A percentile compares a stretch with the other conserved stretches of the same genome.
Conservation (phyloP, 2,113 vertebrate species). For the Patagioenas fasciata region DNA sequence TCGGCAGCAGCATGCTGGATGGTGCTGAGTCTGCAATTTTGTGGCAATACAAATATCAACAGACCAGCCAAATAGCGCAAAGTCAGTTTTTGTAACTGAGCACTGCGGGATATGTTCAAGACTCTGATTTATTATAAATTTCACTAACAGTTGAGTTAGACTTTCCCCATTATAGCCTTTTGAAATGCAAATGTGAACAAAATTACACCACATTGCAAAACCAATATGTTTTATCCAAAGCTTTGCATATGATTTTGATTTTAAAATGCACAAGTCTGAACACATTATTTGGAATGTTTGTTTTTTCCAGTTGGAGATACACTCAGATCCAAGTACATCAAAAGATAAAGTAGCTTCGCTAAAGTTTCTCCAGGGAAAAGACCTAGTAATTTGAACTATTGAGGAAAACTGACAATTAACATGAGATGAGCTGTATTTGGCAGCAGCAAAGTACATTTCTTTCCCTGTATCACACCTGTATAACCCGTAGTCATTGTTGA, state of each 20-base stretch:
- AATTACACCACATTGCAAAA: constrained; percentile 20
- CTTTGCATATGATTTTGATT: constrained; percentile 50
- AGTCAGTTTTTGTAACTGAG: not conserved
- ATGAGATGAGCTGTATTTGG: constrained; percentile 4
- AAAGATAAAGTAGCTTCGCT: constrained; percentile 12
- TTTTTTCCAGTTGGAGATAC: constrained; percentile 27
- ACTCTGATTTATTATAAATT: constrained; percentile 25
- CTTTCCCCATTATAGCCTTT: constrained; percentile 34
- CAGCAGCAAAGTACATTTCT: not conserved
- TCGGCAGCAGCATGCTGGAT: not conserved
- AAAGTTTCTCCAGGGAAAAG: constrained; percentile 25
- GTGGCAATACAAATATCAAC: constrained; percentile 9
- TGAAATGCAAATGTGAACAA: constrained; percentile 54
- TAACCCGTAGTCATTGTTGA: not conserved
- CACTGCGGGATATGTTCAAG: not conserved
- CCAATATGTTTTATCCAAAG: constrained; percentile 5
- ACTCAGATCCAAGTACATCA: constrained; percentile 21
- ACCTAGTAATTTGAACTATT: not conserved
- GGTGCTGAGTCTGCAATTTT: constrained; percentile 21
- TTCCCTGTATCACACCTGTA: not conserved
- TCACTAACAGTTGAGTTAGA: not conserved
- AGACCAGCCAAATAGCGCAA: not conserved
- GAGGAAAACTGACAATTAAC: constrained; percentile 30
- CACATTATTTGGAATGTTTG: constrained; percentile 43
- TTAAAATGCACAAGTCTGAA: constrained; percentile 38